Conservation (phyloP, 1,140 invertebrate genomes). For the Luehdorfia chinensis region DNA sequence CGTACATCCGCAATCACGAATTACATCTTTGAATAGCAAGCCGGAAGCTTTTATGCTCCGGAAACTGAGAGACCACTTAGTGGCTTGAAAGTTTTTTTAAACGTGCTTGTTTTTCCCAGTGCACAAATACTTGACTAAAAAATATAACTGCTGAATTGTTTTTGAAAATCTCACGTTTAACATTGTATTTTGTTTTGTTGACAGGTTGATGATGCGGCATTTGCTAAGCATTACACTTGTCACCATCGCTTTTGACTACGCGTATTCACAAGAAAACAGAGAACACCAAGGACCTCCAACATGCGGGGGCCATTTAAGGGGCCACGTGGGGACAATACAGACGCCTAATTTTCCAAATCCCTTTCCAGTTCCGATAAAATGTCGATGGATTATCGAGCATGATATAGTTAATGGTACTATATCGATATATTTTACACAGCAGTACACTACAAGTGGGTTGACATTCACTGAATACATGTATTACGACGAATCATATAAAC, state of each 20-base stretch:
- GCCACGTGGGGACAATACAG: conserved; percentile 82
- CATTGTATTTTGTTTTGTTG: conserved; percentile 32
- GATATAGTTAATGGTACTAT: conserved; percentile 82
- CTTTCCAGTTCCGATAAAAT: conserved; percentile 88
- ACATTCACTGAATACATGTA: conserved; percentile 90
- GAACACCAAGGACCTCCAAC: conserved; percentile 57
- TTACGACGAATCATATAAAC: conserved; percentile 84
- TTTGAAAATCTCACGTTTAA: neutral
- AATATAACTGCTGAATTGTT: neutral
- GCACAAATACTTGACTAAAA: neutral
- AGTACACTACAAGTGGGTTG: conserved; percentile 89
- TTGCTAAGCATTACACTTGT: conserved; percentile 51
- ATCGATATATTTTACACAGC: conserved; percentile 91
- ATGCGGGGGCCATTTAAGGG: conserved; percentile 82
- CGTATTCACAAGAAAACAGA: conserved; percentile 33
- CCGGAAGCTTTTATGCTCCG: neutral
- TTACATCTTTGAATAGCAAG: conserved; percentile 8
- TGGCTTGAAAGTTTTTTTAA: neutral
- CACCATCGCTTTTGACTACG: conserved; percentile 36
- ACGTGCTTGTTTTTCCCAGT: neutral
- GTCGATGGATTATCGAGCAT: conserved; percentile 92
- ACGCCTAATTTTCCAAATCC: conserved; percentile 90
- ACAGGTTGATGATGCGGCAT: conserved; percentile 50
- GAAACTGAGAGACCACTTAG: conserved; percentile 5
- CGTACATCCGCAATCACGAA: neutral